phyloP scores from a whole-genome alignment of 2,888 invertebrate species.

The Halictus quadricinctus region DNA sequence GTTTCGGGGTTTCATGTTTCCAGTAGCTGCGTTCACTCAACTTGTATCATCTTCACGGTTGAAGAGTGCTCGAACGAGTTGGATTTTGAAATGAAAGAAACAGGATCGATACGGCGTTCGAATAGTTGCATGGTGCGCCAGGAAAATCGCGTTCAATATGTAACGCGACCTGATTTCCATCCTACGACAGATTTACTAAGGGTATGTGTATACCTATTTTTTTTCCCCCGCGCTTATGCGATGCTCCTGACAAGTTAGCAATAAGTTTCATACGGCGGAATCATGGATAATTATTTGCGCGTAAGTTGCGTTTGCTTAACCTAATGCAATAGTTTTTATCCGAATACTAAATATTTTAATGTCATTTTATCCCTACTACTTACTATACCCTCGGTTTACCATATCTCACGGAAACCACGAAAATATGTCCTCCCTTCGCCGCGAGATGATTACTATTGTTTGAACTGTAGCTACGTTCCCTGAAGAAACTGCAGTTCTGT shows the following conservation, averaged over 20 bases:
- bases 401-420: no score
- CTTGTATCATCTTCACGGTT: conserved; percentile 52
- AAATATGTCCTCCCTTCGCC: not conserved
- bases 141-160: conserved; percentile 53
- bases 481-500: not conserved
- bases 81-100: conserved; percentile 56
- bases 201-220: conserved; percentile 14
- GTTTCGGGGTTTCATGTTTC: conserved; percentile 9
- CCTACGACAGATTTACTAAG: conserved; percentile 36
- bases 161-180: conserved; percentile 55
- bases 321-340: no score
- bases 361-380: no score
- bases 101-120: conserved; percentile 45
- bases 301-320: no score
- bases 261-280: not conserved
- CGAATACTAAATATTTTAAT: no score
- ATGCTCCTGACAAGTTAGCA: not conserved
- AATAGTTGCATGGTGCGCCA: conserved; percentile 42
- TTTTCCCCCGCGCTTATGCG: not conserved
- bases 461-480: not conserved
- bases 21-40: conserved; percentile 26
- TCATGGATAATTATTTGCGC: not conserved
- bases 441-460: not conserved
- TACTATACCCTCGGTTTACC: no score
- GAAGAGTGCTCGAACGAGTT: conserved; percentile 40